Conservation (phyloP, 2,888 invertebrate genomes). For the Palloptera scutellata region DNA sequence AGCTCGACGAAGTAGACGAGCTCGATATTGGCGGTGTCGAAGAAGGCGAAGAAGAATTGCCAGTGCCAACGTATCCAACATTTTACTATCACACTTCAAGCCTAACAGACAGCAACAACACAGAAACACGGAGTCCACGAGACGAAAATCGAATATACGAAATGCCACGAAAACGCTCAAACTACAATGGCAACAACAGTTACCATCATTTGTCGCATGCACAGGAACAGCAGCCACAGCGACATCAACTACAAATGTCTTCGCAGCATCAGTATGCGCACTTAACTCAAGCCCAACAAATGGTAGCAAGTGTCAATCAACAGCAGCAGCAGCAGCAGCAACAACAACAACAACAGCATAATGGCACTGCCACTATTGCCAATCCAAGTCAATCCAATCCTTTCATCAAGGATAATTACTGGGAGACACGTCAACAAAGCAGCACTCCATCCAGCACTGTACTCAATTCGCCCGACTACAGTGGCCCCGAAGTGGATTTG, state of each 20-base stretch:
- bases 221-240: conserved; percentile 38
- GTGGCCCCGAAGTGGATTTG: conserved; percentile 41
- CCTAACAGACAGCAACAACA: conserved; percentile 35
- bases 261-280: conserved; percentile 31
- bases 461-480: conserved; percentile 62
- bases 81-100: conserved; percentile 54
- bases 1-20: conserved; percentile 11
- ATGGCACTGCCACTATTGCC: conserved; percentile 33
- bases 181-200: conserved; percentile 45
- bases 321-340: conserved; percentile 43
- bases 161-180: conserved; percentile 59
- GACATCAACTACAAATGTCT: conserved; percentile 19
- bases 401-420: conserved; percentile 59
- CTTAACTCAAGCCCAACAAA: conserved; percentile 22
- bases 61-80: conserved; percentile 50
- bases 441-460: conserved; percentile 58
- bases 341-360: conserved; percentile 33
- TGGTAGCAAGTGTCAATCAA: conserved; percentile 15
- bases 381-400: conserved; percentile 54
- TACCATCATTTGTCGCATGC: conserved; percentile 39
- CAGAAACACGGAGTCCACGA: conserved; percentile 31
- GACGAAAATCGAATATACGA: conserved; percentile 41
- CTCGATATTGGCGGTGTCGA: conserved; percentile 13
- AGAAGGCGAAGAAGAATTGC: conserved; percentile 40
- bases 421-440: conserved; percentile 52